phyloP scores from a whole-genome alignment of 2,888 invertebrate genomes.

The Ectobius pallidus region DNA sequence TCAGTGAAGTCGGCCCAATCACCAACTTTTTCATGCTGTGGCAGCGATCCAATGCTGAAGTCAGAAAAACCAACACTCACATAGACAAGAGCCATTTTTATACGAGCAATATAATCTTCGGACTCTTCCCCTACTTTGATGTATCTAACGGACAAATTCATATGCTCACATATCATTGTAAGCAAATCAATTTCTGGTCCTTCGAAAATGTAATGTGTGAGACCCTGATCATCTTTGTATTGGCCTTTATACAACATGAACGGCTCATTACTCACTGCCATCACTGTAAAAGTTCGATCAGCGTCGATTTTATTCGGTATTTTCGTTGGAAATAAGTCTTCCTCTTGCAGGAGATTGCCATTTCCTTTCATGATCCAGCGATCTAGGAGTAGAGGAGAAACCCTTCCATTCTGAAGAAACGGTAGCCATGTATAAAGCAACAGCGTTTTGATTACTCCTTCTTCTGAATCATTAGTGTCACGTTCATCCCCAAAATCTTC shows the following conservation, averaged over 20 bases:
- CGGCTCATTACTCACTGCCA: background rate
- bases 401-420: background rate
- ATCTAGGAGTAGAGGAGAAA: background rate
- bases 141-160: background rate
- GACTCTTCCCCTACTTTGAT: too few relatives aligned
- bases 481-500: too few relatives aligned
- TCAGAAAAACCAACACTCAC: too few relatives aligned
- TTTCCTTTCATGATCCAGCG: background rate
- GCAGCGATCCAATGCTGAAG: too few relatives aligned
- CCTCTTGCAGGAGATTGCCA: background rate
- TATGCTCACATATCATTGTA: background rate
- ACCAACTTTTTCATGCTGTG: too few relatives aligned
- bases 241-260: background rate
- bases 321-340: background rate
- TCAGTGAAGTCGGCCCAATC: background rate
- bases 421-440: background rate
- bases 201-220: background rate
- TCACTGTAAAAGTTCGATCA: background rate
- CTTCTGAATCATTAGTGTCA: background rate
- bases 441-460: background rate
- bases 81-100: too few relatives aligned
- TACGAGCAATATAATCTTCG: too few relatives aligned
- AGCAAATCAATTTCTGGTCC: background rate
- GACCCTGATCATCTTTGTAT: background rate
- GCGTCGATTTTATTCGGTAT: background rate